Conservation (phyloP, 2,888 invertebrate species). For the Sphinx pinastri region DNA sequence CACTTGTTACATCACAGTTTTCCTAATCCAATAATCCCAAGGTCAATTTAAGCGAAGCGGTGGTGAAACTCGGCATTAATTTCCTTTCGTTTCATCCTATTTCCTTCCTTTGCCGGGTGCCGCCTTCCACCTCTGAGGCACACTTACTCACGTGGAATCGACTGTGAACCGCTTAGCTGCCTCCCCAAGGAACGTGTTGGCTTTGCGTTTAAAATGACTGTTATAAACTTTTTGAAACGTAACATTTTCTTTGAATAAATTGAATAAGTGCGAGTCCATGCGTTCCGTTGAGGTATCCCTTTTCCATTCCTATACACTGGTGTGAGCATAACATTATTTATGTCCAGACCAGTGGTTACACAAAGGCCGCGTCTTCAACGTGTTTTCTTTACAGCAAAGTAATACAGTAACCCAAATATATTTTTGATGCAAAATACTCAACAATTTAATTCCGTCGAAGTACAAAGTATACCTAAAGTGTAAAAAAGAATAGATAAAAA, state of each 20-base stretch:
- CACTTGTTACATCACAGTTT: conserved; percentile 38
- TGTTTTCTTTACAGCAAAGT: conserved; percentile 66
- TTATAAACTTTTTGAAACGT: conserved; percentile 33
- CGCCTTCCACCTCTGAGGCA: conserved; percentile 83
- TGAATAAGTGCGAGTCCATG: conserved; percentile 50
- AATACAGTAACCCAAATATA: conserved; percentile 69
- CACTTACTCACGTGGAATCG: conserved; percentile 75
- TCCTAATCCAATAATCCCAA: conserved; percentile 45
- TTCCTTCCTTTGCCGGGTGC: conserved; percentile 75
- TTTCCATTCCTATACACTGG: conserved; percentile 55
- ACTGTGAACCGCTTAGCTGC: conserved; percentile 80
- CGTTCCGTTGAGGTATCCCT: conserved; percentile 67
- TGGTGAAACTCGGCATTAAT: conserved; percentile 66
- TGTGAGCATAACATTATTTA: conserved; percentile 72
- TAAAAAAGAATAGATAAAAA: conserved; percentile 55
- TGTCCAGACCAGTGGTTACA: conserved; percentile 66
- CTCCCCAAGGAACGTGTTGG: conserved; percentile 64
- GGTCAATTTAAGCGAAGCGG: conserved; percentile 73
- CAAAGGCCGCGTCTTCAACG: conserved; percentile 34
- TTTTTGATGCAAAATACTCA: conserved; percentile 71
- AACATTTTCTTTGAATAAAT: conserved; percentile 33
- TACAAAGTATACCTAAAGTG: conserved; percentile 75
- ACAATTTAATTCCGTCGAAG: conserved; percentile 74
- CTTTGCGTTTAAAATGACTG: conserved; percentile 41
- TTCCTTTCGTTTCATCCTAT: conserved; percentile 62